Evolutionary conservation across 2,888 invertebrate genomes (phyloP).

Genomic region (Campopleginae sp.): DNA sequence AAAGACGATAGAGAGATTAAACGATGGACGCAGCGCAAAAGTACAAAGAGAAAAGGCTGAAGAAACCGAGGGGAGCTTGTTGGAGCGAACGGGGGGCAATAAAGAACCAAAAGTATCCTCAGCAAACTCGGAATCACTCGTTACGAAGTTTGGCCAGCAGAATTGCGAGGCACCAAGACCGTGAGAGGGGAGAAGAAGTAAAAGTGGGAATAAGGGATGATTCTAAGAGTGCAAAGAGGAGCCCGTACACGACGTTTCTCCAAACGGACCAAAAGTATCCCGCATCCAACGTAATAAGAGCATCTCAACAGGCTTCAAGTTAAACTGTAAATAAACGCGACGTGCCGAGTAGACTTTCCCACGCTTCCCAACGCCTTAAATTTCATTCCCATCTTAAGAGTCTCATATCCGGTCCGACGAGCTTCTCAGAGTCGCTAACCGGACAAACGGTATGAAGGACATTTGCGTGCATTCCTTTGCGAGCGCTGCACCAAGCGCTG

Average conservation of each 20-base stretch:
- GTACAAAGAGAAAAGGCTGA: slow-evolving; percentile 27
- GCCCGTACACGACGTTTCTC: slow-evolving; percentile 49
- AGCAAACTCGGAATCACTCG: slow-evolving; percentile 65
- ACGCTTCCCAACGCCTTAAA: not conserved
- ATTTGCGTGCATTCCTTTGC: not conserved
- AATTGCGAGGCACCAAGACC: not conserved
- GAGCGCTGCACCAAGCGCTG: not conserved
- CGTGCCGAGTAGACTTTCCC: slow-evolving; percentile 23
- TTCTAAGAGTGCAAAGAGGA: slow-evolving; percentile 59
- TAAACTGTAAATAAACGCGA: slow-evolving; percentile 65
- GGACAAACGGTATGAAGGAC: slow-evolving; percentile 8
- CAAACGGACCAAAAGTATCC: slow-evolving; percentile 31
- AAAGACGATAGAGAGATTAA: slow-evolving; percentile 10
- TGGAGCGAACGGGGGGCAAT: slow-evolving; percentile 49
- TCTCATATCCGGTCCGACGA: slow-evolving; percentile 9
- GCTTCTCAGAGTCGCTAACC: slow-evolving; percentile 41
- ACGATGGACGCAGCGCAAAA: slow-evolving; percentile 1
- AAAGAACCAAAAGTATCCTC: slow-evolving; percentile 61
- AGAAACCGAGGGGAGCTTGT: slow-evolving; percentile 47
- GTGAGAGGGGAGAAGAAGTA: not conserved
- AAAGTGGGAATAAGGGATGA: slow-evolving; percentile 33
- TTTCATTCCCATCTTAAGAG: slow-evolving; percentile 21
- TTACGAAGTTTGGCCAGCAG: slow-evolving; percentile 59
- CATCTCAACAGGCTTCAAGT: slow-evolving; percentile 63
- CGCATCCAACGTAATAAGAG: slow-evolving; percentile 62